Evolutionary conservation across 2,888 invertebrate genomes (phyloP).

Genomic region (Drosophila gaucha): DNA sequence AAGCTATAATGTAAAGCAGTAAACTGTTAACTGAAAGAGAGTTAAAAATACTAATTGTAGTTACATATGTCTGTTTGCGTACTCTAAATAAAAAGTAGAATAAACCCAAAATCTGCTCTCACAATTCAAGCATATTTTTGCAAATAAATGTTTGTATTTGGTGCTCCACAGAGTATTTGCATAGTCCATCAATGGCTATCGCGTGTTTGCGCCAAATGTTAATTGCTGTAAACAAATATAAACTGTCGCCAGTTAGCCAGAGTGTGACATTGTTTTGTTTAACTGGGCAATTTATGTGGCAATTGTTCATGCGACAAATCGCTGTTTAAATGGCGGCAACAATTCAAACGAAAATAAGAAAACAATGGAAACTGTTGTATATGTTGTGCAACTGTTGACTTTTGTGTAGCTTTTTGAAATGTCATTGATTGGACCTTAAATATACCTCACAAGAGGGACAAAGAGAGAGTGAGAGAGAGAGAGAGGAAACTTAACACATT

Average conservation of each 20-base stretch:
- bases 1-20: no score
- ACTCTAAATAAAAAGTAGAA: background rate
- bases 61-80: no score
- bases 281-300: conserved; percentile 34
- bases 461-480: background rate
- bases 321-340: conserved; percentile 22
- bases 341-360: no score
- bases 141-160: background rate
- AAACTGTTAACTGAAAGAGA: background rate
- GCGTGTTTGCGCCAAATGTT: conserved; percentile 11
- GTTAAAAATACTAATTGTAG: no score
- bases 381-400: conserved; percentile 32
- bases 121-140: no score
- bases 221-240: conserved; percentile 44
- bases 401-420: conserved; percentile 1
- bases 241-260: conserved; percentile 15
- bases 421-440: conserved; percentile 41
- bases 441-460: conserved; percentile 12
- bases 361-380: conserved; percentile 23
- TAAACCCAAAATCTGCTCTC: background rate
- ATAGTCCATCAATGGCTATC: background rate
- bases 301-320: conserved; percentile 29
- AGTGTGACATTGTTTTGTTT: conserved; percentile 25
- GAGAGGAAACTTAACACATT: conserved; percentile 33
- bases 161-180: background rate